Base-by-base conservation (phyloP, 2,797 vertebrate species). In the Cercopithecus petaurista region DNA sequence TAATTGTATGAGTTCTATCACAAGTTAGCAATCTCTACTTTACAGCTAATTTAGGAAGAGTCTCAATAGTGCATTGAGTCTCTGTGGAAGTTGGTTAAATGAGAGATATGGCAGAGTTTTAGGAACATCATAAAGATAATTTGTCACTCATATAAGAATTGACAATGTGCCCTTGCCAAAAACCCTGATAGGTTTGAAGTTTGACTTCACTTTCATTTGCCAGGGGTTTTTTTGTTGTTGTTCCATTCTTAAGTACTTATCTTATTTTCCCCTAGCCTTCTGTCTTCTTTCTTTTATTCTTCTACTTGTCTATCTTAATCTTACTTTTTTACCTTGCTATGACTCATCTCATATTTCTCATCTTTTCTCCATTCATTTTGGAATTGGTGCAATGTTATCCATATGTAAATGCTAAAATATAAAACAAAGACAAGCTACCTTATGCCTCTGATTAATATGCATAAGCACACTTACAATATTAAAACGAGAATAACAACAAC, bases 341-440 rank as follows among this genome's bases (percentile, higher is more conserved):
- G 10, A 88, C 81, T 94, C 52, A 80, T 67, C 41, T 79, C 50
- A 93, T 72, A 91, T 77, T 59, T 88, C 39, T 92, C 61, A 90
- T 73, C 10, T 88, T 61, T 50, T 91, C 36, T 73, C 7, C 26
- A 10, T 59, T 90, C 17, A 7, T 88, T 93, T 95, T 76, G 6
- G 50, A 86, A 73, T 70, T n/a, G 30, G 1, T 39, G 0, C 77
- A 88, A 19, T 84, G 41, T 64, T 46, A 64, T 70, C 41, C 93
- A 36, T 70, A 85, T 75, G 26, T 15, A 98, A 87, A n/a, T 81
- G 3, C 7, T 36, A n/a, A 57, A 92, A 28, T 61, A 55, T 43
- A 7, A 55, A 73, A 9, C 57, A 28, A 36, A 76, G 15, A 2
- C 11, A 50, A 48, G 33, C 26, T 88, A 13, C 39, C 46, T 95